Evolutionary conservation across 2,797 vertebrate genomes (phyloP).

Genomic region (Allobates femoralis): DNA sequence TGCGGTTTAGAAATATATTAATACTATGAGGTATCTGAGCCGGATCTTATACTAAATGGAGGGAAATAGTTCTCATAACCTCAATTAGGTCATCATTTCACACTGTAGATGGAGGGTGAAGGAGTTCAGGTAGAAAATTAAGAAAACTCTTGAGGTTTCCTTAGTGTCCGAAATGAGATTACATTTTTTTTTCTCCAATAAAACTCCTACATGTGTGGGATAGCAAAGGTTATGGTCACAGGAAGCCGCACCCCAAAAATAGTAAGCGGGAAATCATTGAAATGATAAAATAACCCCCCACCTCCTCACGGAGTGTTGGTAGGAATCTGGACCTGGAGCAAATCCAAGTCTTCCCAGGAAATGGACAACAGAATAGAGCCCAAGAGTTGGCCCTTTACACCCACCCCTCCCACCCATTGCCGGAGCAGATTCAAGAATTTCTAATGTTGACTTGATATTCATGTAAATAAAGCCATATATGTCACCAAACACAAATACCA

Average conservation of each 20-base stretch:
- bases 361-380: constrained; percentile 50
- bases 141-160: constrained; percentile 29
- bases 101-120: constrained; percentile 3
- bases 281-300: constrained; percentile 37
- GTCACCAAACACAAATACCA: constrained; percentile 63
- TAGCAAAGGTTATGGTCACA: constrained; percentile 39
- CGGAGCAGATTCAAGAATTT: constrained; percentile 59
- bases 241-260: constrained; percentile 60
- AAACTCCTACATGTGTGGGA: constrained; percentile 37
- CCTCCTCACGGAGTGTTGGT: constrained; percentile 44
- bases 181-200: constrained; percentile 23
- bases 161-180: constrained; percentile 30
- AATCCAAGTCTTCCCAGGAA: constrained; percentile 62
- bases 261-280: constrained; percentile 55
- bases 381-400: constrained; percentile 26
- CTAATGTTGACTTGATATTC: constrained; percentile 58
- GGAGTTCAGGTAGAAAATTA: constrained; percentile 28
- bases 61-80: neutral
- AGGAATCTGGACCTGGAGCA: constrained; percentile 55
- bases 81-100: constrained; percentile 3
- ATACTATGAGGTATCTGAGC: neutral
- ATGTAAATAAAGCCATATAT: constrained; percentile 63
- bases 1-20: neutral
- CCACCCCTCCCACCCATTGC: constrained; percentile 56
- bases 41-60: neutral